A percentile compares a stretch with the other conserved stretches of the same genome.
These are phyloP conservation scores for Corvus hawaiiensis DNA, from an alignment of 2,113 vertebrate genomes.

Conservation along the genomic window DNA sequence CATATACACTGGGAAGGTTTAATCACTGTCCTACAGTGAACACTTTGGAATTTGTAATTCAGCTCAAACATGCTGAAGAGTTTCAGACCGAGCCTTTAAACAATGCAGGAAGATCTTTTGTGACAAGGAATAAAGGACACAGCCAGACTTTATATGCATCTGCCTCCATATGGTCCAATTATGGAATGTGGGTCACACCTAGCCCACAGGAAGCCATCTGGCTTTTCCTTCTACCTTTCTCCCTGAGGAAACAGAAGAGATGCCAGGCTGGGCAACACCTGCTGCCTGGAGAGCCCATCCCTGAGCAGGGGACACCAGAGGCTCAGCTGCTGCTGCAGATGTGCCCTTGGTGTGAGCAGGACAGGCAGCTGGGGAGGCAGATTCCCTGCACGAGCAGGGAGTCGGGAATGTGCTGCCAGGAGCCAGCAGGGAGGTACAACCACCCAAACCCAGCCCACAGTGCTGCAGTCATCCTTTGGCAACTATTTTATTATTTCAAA, in stretches of 20 bases:
- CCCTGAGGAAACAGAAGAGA: background rate
- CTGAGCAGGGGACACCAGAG: background rate
- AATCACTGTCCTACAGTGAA: background rate
- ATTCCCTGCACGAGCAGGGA: background rate
- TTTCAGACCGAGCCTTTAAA: conserved; percentile 2
- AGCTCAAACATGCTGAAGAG: background rate
- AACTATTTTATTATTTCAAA: background rate
- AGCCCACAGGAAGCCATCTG: conserved; percentile 24
- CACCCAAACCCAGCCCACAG: background rate
- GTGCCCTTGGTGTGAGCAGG: background rate
- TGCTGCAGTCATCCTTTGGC: background rate
- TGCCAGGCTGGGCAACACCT: background rate
- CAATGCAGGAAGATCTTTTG: background rate
- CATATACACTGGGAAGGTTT: background rate
- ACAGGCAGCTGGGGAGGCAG: background rate
- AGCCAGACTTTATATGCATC: background rate
- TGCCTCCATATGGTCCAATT: background rate
- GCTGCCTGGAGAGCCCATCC: background rate
- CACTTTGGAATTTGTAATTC: background rate
- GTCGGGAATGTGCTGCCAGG: background rate
- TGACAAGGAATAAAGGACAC: background rate
- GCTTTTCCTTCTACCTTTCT: background rate
- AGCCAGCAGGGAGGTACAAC: background rate
- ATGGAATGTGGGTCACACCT: background rate
- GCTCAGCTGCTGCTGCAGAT: background rate